phyloP scores from a whole-genome alignment of 2,888 invertebrate genomes.

The Plagodis pulveraria region DNA sequence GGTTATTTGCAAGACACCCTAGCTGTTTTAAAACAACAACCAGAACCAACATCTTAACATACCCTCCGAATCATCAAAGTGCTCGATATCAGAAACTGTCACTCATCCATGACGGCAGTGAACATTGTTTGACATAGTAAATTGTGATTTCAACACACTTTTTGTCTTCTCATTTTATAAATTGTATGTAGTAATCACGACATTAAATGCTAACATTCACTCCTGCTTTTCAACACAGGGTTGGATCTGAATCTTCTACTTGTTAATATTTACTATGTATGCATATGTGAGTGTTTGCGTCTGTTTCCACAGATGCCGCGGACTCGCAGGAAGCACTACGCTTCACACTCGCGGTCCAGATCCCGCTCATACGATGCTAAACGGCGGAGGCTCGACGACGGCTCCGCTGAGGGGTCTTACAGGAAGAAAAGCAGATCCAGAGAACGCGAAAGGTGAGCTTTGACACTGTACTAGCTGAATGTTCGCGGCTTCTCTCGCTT shows the following conservation, averaged over 20 bases:
- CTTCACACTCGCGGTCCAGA: constrained; percentile 85
- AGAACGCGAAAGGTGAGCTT: constrained; percentile 86
- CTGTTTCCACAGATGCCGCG: constrained; percentile 90
- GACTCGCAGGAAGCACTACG: constrained; percentile 92
- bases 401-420: constrained; percentile 70
- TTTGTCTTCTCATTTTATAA: no score
- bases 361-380: constrained; percentile 87
- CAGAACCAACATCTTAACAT: no score
- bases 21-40: no score
- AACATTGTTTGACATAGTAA: no score
- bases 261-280: neutral
- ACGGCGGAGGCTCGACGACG: constrained; percentile 88
- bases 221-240: constrained; percentile 29
- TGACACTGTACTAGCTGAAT: neutral
- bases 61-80: no score
- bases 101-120: no score
- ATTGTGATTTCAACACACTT: no score
- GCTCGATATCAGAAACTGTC: no score
- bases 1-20: no score
- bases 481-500: no score
- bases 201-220: constrained; percentile 46
- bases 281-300: constrained; percentile 14
- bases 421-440: constrained; percentile 79
- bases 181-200: constrained; percentile 10
- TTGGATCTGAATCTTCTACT: constrained; percentile 2